Evolutionary conservation across 2,888 invertebrate genomes (phyloP).

Genomic region (Pristionchus entomophagus): DNA sequence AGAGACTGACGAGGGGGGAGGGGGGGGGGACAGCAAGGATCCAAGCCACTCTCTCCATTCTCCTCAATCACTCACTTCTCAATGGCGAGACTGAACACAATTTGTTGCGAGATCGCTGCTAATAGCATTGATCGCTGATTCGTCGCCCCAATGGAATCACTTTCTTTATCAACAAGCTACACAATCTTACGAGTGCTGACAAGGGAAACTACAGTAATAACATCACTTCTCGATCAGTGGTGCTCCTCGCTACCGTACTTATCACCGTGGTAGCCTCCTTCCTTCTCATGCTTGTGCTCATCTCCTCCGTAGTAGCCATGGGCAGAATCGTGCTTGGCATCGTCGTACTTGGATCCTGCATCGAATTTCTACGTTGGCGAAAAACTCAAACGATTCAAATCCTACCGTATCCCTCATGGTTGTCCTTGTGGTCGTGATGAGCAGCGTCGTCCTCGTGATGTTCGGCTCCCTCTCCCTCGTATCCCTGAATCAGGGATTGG

Average conservation of each 20-base stretch:
- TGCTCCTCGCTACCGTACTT: conserved; percentile 40
- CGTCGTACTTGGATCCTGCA: conserved; percentile 48
- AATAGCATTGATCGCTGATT: conserved; percentile 6
- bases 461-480: conserved; percentile 47
- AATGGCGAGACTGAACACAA: not conserved
- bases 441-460: conserved; percentile 43
- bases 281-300: conserved; percentile 39
- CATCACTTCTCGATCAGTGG: not conserved
- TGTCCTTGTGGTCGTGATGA: conserved; percentile 13
- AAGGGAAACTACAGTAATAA: not conserved
- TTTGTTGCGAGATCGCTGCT: not conserved
- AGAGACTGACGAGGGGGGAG: too few relatives aligned
- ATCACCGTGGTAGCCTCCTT: conserved; percentile 45
- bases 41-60: not conserved
- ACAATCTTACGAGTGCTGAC: not conserved
- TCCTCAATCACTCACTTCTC: not conserved
- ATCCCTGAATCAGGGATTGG: conserved; percentile 37
- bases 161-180: conserved; percentile 20
- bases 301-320: conserved; percentile 45
- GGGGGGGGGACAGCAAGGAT: not conserved
- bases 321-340: conserved; percentile 27
- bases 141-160: not conserved
- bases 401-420: conserved; percentile 41
- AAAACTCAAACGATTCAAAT: conserved; percentile 2
- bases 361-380: not conserved